Conservation (phyloP, 2,113 vertebrate species). For the Prionailurus viverrinus region DNA sequence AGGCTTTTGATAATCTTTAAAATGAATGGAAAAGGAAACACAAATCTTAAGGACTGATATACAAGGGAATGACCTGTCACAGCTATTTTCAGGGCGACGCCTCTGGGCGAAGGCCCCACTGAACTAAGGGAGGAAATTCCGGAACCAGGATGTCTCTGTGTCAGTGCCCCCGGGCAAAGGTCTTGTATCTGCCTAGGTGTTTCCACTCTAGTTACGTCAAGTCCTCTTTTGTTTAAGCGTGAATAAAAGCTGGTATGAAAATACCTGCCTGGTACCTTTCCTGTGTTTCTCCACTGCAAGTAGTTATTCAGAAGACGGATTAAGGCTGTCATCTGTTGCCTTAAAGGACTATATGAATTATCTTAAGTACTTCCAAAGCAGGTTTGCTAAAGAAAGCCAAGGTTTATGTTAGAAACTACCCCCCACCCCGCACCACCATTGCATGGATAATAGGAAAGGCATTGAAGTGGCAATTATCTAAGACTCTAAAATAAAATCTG, state of each 20-base stretch:
- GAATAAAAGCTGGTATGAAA: conserved; percentile 70
- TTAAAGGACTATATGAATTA: conserved; percentile 68
- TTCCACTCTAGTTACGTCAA: conserved; percentile 76
- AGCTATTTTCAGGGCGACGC: neutral
- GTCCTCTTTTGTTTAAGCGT: conserved; percentile 70
- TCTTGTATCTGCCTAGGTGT: conserved; percentile 56
- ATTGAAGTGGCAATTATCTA: conserved; percentile 61
- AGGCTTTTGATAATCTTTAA: neutral
- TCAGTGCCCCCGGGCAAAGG: conserved; percentile 64
- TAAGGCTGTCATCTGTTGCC: conserved; percentile 77
- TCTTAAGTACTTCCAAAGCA: conserved; percentile 76
- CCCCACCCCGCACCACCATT: no score
- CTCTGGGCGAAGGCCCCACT: neutral
- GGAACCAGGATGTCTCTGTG: conserved; percentile 59
- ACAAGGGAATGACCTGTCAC: neutral
- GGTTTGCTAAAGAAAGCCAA: conserved; percentile 65
- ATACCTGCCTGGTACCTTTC: conserved; percentile 71
- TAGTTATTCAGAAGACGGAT: conserved; percentile 77
- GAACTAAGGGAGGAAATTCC: conserved; percentile 56
- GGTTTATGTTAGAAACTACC: conserved; percentile 44
- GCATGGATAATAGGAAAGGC: conserved; percentile 64
- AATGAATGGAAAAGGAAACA: neutral
- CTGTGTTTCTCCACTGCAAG: conserved; percentile 66
- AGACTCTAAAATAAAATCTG: conserved; percentile 51
- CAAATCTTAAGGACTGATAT: neutral